Conservation (phyloP, 2,113 vertebrate species). For the Brachyhypopomus gauderio region DNA sequence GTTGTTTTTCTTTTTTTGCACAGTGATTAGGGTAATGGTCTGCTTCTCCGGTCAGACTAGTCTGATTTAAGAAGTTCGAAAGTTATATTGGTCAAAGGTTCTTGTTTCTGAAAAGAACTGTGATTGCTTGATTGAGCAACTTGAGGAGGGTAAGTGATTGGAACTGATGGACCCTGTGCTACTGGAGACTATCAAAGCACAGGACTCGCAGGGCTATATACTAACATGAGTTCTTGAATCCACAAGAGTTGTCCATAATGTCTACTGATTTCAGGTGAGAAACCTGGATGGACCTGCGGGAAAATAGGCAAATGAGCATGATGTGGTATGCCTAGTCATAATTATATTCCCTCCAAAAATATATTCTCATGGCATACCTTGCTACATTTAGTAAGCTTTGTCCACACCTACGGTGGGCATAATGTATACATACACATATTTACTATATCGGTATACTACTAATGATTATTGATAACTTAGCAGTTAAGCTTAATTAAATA, state of each 20-base stretch:
- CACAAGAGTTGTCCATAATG: not conserved
- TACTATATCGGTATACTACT: slow-evolving; percentile 76
- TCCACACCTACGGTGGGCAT: slow-evolving; percentile 67
- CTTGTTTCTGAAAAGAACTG: not conserved
- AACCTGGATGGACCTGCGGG: slow-evolving; percentile 44
- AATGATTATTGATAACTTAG: slow-evolving; percentile 82
- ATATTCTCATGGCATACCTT: slow-evolving; percentile 60
- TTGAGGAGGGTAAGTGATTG: slow-evolving; percentile 5
- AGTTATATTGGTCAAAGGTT: not conserved
- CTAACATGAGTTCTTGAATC: not conserved
- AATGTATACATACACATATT: slow-evolving; percentile 73
- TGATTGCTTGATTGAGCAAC: not conserved
- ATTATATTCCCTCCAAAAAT: slow-evolving; percentile 46
- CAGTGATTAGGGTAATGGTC: not conserved
- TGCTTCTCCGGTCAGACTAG: not conserved
- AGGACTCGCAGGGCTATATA: not conserved
- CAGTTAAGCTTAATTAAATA: slow-evolving; percentile 81
- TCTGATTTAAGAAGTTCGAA: slow-evolving; percentile 12
- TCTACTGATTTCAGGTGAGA: slow-evolving; percentile 29
- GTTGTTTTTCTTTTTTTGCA: not conserved
- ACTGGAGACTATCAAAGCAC: not conserved
- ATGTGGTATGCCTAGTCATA: slow-evolving; percentile 66
- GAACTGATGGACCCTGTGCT: slow-evolving; percentile 7
- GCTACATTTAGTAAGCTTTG: slow-evolving; percentile 59
- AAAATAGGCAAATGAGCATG: slow-evolving; percentile 52